Evolutionary conservation across 1,140 invertebrate genomes (phyloP).

Genomic region (Drosophila orena): DNA sequence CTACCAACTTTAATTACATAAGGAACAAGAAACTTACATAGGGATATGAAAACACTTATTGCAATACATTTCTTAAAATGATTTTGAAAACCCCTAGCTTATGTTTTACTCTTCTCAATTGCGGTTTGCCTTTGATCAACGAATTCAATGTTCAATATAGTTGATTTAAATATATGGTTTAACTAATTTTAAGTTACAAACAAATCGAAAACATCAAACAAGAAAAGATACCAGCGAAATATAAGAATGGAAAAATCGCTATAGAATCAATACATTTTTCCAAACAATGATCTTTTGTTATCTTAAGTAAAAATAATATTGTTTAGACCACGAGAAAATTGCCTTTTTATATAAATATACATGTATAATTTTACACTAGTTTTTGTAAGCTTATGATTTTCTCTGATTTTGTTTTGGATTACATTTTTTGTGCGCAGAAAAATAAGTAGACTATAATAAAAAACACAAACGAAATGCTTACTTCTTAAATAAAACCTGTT

Average conservation of each 20-base stretch:
- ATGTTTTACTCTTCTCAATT: constrained; percentile 34
- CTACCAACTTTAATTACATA: constrained; percentile 46
- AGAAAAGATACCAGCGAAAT: constrained; percentile 20
- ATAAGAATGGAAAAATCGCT: constrained; percentile 31
- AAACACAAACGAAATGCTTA: constrained; percentile 28
- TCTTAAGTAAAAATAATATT: constrained; percentile 40
- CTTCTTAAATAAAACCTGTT: constrained; percentile 66
- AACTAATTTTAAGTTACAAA: constrained; percentile 77
- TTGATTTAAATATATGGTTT: constrained; percentile 73
- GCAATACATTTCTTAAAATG: constrained; percentile 75
- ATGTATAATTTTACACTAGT: constrained; percentile 34
- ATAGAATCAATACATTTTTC: constrained; percentile 48
- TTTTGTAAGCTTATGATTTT: constrained; percentile 42
- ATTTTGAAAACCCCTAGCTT: constrained; percentile 31
- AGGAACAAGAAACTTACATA: constrained; percentile 44
- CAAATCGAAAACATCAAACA: constrained; percentile 29
- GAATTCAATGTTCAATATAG: constrained; percentile 31
- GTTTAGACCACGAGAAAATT: constrained; percentile 15
- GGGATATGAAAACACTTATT: constrained; percentile 51
- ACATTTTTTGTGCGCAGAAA: constrained; percentile 59
- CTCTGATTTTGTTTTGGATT: constrained; percentile 49
- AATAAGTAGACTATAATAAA: constrained; percentile 22
- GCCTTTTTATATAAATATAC: constrained; percentile 25
- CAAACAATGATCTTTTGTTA: constrained; percentile 59
- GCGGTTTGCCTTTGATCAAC: constrained; percentile 36